These are phyloP conservation scores for Teleiodes luculella DNA, from an alignment of 2,888 invertebrate species.

Conservation along the genomic window DNA sequence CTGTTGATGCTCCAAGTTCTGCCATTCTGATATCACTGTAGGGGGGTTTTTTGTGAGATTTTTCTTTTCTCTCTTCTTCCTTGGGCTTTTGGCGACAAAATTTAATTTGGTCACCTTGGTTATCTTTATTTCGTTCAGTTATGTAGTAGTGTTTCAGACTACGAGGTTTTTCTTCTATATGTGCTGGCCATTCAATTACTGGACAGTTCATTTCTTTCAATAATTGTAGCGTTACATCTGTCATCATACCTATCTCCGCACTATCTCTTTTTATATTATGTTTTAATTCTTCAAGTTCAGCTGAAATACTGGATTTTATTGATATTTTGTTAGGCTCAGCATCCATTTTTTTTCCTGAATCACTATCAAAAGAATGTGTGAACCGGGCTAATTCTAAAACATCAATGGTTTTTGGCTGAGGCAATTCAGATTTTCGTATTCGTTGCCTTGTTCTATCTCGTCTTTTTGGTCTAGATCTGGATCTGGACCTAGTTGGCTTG, in stretches of 20 bases:
- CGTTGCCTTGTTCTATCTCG: neutral
- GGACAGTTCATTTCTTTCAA: slow-evolving; percentile 41
- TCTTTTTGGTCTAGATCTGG: slow-evolving; percentile 8
- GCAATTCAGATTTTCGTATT: neutral
- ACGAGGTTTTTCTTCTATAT: neutral
- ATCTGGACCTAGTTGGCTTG: slow-evolving; percentile 20
- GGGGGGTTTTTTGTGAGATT: slow-evolving; percentile 16
- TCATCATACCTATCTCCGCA: slow-evolving; percentile 51
- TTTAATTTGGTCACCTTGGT: neutral
- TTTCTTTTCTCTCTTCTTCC: neutral
- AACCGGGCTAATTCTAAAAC: neutral
- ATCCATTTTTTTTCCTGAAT: neutral
- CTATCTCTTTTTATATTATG: slow-evolving; percentile 28
- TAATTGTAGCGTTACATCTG: slow-evolving; percentile 48
- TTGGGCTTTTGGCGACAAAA: neutral
- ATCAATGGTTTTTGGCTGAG: neutral
- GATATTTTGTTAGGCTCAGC: neutral
- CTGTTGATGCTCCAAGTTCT: slow-evolving; percentile 57
- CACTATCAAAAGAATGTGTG: neutral
- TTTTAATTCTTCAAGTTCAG: slow-evolving; percentile 11
- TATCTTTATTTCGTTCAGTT: neutral
- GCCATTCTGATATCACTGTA: slow-evolving; percentile 55
- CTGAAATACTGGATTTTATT: neutral
- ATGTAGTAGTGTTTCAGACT: neutral
- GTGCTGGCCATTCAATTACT: slow-evolving; percentile 18